Evolutionary conservation across 2,888 invertebrate species (phyloP).

Genomic region (Trichopria drosophilae): DNA sequence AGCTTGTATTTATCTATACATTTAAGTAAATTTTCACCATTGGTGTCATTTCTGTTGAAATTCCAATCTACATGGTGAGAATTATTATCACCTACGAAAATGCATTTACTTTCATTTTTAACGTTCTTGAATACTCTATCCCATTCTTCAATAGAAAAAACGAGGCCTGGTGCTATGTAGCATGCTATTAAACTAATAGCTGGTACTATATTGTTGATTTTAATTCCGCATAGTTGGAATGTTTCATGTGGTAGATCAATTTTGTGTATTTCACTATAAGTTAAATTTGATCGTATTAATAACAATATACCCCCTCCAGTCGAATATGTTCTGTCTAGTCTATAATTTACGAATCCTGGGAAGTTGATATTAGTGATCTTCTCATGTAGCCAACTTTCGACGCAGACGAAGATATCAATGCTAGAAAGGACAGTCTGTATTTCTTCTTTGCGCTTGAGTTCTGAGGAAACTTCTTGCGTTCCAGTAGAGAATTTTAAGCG

Average conservation of each 20-base stretch:
- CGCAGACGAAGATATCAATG: too few species aligned
- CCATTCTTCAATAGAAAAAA: slow-evolving; percentile 1
- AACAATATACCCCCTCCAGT: not conserved
- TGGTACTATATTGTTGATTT: not conserved
- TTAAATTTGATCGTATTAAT: not conserved
- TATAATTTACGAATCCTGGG: not conserved
- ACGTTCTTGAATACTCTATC: not conserved
- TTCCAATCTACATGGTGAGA: slow-evolving; percentile 19
- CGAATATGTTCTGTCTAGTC: not conserved
- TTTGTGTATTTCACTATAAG: not conserved
- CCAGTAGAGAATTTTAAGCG: too few species aligned
- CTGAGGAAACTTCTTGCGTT: too few species aligned
- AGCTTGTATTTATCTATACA: slow-evolving; percentile 13
- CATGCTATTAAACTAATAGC: not conserved
- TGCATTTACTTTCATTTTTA: not conserved
- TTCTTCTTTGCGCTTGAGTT: too few species aligned
- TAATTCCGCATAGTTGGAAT: not conserved
- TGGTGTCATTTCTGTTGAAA: slow-evolving; percentile 4
- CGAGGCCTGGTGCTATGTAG: not conserved
- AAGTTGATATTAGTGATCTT: not conserved
- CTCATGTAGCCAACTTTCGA: too few species aligned
- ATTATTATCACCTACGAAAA: slow-evolving; percentile 15
- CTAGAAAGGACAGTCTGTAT: too few species aligned
- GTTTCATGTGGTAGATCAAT: not conserved
- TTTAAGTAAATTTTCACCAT: slow-evolving; percentile 9